phyloP scores from a whole-genome alignment of 2,113 vertebrate genomes.

The Excalfactoria chinensis region DNA sequence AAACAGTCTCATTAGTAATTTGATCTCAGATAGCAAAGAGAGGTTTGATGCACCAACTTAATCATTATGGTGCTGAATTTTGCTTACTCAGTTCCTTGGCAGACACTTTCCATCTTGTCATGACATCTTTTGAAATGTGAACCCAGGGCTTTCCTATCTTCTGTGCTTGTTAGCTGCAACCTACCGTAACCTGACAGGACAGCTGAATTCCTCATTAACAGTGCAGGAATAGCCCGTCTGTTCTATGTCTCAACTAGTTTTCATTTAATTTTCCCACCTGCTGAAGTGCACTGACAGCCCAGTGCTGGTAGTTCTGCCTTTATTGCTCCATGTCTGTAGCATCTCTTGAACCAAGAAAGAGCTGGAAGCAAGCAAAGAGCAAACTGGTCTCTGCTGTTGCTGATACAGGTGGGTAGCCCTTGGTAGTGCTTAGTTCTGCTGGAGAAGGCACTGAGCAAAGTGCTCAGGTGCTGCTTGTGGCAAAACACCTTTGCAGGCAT shows the following conservation, averaged over 20 bases:
- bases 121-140: not conserved
- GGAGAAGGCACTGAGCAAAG: not conserved
- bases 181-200: not conserved
- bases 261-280: not conserved
- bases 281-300: not conserved
- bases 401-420: not conserved
- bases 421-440: not conserved
- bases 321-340: rapidly evolving
- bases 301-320: not conserved
- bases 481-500: not conserved
- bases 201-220: not conserved
- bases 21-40: constrained; percentile 42
- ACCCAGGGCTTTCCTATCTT: not conserved
- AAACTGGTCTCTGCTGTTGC: not conserved
- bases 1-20: constrained; percentile 16
- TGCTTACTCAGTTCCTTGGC: constrained; percentile 28
- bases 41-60: constrained; percentile 40
- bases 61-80: constrained; percentile 56
- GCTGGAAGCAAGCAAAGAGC: not conserved
- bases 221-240: not conserved
- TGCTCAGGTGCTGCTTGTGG: not conserved
- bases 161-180: not conserved
- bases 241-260: not conserved
- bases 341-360: not conserved
- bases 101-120: not conserved